A percentile compares a stretch with the other conserved stretches of the same genome.
phyloP scores from a whole-genome alignment of 2,888 invertebrate species.

The Phlogophora meticulosa region DNA sequence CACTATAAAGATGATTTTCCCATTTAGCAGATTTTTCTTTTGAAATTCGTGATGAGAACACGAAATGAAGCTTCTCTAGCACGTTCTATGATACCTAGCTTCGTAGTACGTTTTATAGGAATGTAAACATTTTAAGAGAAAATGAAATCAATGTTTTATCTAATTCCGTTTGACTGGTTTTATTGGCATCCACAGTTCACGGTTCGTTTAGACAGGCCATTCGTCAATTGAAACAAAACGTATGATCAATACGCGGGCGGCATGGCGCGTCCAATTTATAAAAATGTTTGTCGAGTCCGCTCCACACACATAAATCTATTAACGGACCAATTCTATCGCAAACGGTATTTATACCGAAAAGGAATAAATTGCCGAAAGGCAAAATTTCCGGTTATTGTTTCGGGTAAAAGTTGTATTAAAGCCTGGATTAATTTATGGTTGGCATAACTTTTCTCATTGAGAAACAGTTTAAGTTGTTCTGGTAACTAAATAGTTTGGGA shows the following conservation, averaged over 20 bases:
- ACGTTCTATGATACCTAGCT: background rate
- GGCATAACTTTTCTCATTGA: slow-evolving; percentile 21
- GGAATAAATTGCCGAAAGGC: slow-evolving; percentile 19
- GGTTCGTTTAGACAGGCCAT: slow-evolving; percentile 41
- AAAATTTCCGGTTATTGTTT: slow-evolving; percentile 26
- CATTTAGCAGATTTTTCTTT: slow-evolving; percentile 18
- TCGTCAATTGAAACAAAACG: slow-evolving; percentile 50
- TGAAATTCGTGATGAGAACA: slow-evolving; percentile 8
- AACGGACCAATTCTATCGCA: slow-evolving; percentile 23
- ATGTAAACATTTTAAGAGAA: slow-evolving; percentile 16
- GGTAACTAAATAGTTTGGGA: background rate
- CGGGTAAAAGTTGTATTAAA: slow-evolving; percentile 26
- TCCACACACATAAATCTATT: slow-evolving; percentile 53
- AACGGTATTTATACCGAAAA: slow-evolving; percentile 26
- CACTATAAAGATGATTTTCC: slow-evolving; percentile 19
- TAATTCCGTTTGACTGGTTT: slow-evolving; percentile 27
- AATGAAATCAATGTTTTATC: slow-evolving; percentile 3
- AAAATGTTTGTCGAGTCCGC: slow-evolving; percentile 53
- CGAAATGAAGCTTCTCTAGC: slow-evolving; percentile 15
- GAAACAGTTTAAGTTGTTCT: slow-evolving; percentile 18
- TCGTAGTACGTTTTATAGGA: background rate
- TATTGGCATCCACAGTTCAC: slow-evolving; percentile 23
- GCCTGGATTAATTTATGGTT: slow-evolving; percentile 30
- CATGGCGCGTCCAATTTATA: slow-evolving; percentile 49
- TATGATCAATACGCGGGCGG: slow-evolving; percentile 41